These are phyloP conservation scores for Semotilus atromaculatus DNA, from an alignment of 2,797 vertebrate genomes.

Conservation along the genomic window DNA sequence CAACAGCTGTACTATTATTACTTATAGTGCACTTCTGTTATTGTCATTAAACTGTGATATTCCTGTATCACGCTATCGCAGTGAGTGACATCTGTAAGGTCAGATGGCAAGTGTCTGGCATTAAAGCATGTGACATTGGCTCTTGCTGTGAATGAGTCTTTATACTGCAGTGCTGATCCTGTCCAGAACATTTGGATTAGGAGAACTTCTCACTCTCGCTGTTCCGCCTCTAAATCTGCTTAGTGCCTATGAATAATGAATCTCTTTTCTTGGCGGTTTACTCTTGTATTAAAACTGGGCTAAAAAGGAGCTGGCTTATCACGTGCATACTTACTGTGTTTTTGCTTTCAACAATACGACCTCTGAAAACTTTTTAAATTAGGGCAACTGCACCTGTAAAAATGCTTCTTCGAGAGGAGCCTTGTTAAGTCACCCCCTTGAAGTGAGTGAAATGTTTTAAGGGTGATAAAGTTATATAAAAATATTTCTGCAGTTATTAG, in stretches of 20 bases:
- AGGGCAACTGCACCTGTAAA: neutral
- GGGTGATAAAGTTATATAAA: neutral
- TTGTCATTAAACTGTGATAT: neutral
- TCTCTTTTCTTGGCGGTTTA: constrained; percentile 31
- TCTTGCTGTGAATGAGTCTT: constrained; percentile 14
- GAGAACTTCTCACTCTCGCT: neutral
- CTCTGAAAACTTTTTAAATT: neutral
- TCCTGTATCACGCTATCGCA: neutral
- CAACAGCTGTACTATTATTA: neutral
- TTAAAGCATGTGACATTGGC: constrained; percentile 5
- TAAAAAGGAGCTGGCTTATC: constrained; percentile 1
- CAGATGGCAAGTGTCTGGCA: neutral
- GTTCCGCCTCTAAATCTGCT: constrained; percentile 62
- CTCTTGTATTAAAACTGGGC: constrained; percentile 27
- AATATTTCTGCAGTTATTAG: neutral
- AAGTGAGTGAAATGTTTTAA: neutral
- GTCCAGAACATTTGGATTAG: constrained; percentile 22
- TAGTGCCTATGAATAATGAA: constrained; percentile 55
- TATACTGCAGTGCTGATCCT: constrained; percentile 15
- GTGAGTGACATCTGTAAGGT: neutral
- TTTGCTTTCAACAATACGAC: neutral
- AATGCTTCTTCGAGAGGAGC: neutral
- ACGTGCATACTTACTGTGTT: neutral
- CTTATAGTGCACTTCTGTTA: neutral
- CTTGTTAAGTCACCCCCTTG: neutral